Conservation (phyloP, 2,888 invertebrate genomes). For the Salticus scenicus region DNA sequence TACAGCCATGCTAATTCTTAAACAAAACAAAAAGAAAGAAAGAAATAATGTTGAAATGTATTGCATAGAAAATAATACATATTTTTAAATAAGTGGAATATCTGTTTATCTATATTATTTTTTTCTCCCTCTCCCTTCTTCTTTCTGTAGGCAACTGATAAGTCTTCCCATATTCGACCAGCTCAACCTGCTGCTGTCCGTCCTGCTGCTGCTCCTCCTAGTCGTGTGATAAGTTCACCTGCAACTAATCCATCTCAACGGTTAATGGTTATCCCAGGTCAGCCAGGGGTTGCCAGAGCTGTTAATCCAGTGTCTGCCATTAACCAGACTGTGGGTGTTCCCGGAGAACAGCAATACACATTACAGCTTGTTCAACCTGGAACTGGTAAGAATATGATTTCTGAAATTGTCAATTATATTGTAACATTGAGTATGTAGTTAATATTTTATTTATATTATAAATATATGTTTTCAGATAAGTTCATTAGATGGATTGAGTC, state of each 20-base stretch:
- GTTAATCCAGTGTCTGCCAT: conserved; percentile 43
- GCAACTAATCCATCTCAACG: conserved; percentile 41
- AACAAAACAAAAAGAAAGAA: no score
- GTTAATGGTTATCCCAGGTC: conserved; percentile 60
- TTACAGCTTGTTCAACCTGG: conserved; percentile 69
- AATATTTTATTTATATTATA: no score
- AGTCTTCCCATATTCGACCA: background rate
- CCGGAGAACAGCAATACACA: conserved; percentile 63
- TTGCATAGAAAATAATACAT: no score
- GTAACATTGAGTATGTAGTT: no score
- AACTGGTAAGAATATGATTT: background rate
- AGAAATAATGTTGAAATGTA: no score
- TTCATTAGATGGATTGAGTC: no score
- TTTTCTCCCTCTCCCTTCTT: no score
- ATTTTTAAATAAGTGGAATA: no score
- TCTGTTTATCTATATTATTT: no score
- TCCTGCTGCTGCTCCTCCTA: background rate
- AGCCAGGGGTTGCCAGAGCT: conserved; percentile 24
- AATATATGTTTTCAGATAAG: no score
- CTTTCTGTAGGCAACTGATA: background rate
- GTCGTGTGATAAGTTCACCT: conserved; percentile 8
- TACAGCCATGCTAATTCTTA: no score
- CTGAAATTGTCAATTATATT: no score
- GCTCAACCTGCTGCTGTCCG: background rate
- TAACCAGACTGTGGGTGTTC: conserved; percentile 20